Base-by-base conservation (phyloP, 2,888 invertebrate species). In the Entomobrya multifasciata region DNA sequence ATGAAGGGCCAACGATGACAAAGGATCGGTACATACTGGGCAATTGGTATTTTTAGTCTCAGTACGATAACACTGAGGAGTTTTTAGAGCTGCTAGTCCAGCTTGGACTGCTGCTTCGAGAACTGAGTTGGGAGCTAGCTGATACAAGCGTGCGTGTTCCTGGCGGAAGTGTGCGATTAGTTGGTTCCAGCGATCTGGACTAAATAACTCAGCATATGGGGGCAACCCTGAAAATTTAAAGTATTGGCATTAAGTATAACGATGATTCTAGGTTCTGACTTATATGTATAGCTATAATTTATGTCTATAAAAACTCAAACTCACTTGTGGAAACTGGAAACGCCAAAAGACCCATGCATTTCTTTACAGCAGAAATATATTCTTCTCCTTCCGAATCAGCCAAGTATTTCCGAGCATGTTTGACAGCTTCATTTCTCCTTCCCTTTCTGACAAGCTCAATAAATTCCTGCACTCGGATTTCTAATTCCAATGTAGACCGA, bases 401-500 rank as follows among this genome's bases (percentile, higher is more conserved):
- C 93, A 99, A 97, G 93, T 97, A 96, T 92, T 98, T 98, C 91
- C 98, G 95, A 0, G 99, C 98, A 93, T 99, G 98, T 91, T 96
- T 96, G 1, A 99, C 97, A 13, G 99, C 99, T 88, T 99, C 99
- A 90, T 97, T 93, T 67, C 97, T 95, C 86, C 95, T 94, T 92
- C 97, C 97, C 11, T 94, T 94, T 86, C 97, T 95, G n/a, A 99
- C 96, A 77, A 99, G 93, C 93, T 99, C 99, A 47, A 99, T 96
- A 92, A 98, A 99, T 93, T 99, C 99, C 94, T 99, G 95, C 91
- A 97, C 86, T 8, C 88, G 77, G 20, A 99, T 94, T 93, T 97
- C 97, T 92, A 99, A 97, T 93, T 99, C 99, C 94, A 99, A 96
- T 81, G 95, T 97, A 78, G 98, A 98, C 93, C 97, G 97, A 89